These are phyloP conservation scores for Amiota minor DNA, from an alignment of 2,888 invertebrate species.

Conservation along the genomic window DNA sequence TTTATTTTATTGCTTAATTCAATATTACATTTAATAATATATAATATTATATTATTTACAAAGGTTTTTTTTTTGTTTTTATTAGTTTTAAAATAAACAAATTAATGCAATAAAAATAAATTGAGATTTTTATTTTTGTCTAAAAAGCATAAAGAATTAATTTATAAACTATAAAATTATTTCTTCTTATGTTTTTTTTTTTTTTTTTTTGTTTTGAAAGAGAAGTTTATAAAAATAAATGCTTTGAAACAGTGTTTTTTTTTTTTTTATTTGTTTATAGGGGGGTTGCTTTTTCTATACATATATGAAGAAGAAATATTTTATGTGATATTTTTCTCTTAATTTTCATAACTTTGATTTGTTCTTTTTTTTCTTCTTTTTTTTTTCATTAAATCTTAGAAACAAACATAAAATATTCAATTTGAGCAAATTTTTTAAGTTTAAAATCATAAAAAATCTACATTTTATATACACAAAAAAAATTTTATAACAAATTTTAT, in stretches of 20 bases:
- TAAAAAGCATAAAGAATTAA: conserved; percentile 17
- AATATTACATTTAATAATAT: conserved; percentile 31
- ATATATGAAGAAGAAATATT: not conserved
- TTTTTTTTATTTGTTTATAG: not conserved
- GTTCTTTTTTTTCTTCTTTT: not conserved
- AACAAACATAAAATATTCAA: not conserved
- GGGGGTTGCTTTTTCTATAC: not conserved
- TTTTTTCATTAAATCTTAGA: not conserved
- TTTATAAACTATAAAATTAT: conserved; percentile 21
- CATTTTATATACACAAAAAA: not conserved
- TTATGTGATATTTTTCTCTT: not conserved
- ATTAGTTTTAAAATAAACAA: conserved; percentile 32
- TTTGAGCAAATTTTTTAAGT: conserved; percentile 15
- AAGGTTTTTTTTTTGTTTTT: conserved; percentile 38
- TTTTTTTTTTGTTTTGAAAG: not conserved
- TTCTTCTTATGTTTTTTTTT: not conserved
- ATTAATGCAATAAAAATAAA: conserved; percentile 22
- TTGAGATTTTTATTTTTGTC: conserved; percentile 2
- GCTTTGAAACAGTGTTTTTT: not conserved
- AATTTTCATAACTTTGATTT: not conserved
- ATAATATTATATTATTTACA: conserved; percentile 37
- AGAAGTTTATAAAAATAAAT: conserved; percentile 16
- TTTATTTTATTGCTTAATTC: conserved; percentile 50
- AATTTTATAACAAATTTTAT: conserved; percentile 24
- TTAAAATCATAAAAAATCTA: conserved; percentile 18